phyloP scores from a whole-genome alignment of 92 coral and sea anemone species.

The Umimayanthus chanpuru region DNA sequence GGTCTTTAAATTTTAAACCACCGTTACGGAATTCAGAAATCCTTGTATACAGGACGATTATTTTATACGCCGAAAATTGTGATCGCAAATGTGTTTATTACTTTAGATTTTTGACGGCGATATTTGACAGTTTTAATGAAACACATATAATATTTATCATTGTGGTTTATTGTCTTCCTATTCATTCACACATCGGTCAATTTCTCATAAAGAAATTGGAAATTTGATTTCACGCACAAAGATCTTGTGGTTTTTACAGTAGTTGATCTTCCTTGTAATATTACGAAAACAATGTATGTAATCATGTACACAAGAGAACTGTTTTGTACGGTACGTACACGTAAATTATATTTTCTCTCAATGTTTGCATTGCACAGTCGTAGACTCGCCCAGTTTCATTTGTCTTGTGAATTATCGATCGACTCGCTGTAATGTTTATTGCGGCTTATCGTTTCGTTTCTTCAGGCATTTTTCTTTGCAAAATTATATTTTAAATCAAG shows the following conservation, averaged over 20 bases:
- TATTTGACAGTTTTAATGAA: neutral
- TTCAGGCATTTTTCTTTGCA: neutral
- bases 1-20: slow-evolving; percentile 21
- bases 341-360: neutral
- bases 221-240: slow-evolving; percentile 1
- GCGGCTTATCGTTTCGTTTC: neutral
- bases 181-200: neutral
- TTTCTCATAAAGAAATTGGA: neutral
- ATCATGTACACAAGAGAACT: neutral
- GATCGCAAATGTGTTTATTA: neutral
- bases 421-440: neutral
- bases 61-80: neutral
- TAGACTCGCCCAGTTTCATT: neutral
- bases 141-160: neutral
- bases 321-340: neutral
- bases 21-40: neutral
- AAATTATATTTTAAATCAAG: neutral
- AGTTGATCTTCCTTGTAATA: neutral
- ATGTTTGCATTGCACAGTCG: neutral
- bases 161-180: neutral
- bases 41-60: neutral
- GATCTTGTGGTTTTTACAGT: neutral
- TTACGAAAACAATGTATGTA: neutral
- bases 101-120: neutral
- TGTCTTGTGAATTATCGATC: neutral